Base-by-base conservation (phyloP, 92 coral and sea anemone genomes). In the Epizoanthus ramosus region DNA sequence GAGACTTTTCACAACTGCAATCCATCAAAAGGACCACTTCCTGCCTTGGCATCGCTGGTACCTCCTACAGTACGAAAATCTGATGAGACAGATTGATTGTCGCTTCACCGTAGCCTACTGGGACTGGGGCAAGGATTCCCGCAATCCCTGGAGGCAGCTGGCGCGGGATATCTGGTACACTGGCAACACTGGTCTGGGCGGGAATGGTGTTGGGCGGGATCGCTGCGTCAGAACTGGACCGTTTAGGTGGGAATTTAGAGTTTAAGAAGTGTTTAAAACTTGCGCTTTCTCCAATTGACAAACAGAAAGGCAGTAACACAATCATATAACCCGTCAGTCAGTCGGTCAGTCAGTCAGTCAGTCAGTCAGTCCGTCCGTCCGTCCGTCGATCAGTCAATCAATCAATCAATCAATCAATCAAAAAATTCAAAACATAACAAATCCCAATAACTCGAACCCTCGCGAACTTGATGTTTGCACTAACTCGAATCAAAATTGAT, bases 81-180 rank as follows among this genome's bases (percentile, higher is more conserved):
- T 87, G 10, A 60, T 87, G 74, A 77, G 86, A 37, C 39, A 59
- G 60, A 81, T 90, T 43, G 85, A 79, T 57, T 86, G 90, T 45
- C 75, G 90, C 4, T 63, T 90, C 21, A 90, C 93, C 0, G 85
- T 90, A 0, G 58, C 90, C 9, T 90, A 86, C 47, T 90, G 93
- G 93, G 93, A 90, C 68, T 90, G 79, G 85, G 68, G 85, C 5
- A 80, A 75, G 66, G 76, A 68, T 35, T 85, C 92, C 3, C 83
- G 75, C 3, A 24, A 85, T 8, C 90, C 90, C 10, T 90, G 82
- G 74, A 63, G 83, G 39, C 69, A 79, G 71, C 39, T 72, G 15
- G 5, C 63, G 12, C 68, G 77, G 71, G 71, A 35, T 19, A 22
- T 83, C 31, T 89, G 92, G 92, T 24, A 75, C 79, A 58, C 74